phyloP scores from a whole-genome alignment of 2,888 invertebrate genomes.

The Platycnemis pennipes region DNA sequence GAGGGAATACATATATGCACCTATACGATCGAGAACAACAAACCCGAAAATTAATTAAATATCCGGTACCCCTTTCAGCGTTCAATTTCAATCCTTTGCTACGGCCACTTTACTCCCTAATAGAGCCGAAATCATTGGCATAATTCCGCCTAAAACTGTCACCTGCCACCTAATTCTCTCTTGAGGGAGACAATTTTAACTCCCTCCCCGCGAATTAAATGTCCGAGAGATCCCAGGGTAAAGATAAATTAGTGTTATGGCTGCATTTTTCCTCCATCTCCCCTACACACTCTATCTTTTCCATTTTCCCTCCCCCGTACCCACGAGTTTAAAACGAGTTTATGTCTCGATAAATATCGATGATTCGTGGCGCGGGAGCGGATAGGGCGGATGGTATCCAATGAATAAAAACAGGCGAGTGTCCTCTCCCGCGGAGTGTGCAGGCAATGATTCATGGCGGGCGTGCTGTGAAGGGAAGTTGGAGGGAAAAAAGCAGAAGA shows the following conservation, averaged over 20 bases:
- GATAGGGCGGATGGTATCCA: not conserved
- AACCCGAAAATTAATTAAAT: not conserved
- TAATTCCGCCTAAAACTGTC: not conserved
- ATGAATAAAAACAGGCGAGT: not conserved
- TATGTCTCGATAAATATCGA: constrained; percentile 35
- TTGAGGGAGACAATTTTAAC: not conserved
- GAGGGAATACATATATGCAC: not conserved
- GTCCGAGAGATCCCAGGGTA: not conserved
- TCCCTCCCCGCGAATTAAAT: not conserved
- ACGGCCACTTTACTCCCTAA: not conserved
- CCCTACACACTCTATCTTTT: not conserved
- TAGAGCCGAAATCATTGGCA: not conserved
- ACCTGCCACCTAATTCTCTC: not conserved
- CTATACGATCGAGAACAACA: not conserved
- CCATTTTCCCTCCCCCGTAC: not conserved
- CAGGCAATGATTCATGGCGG: constrained; percentile 19
- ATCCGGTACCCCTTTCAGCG: not conserved
- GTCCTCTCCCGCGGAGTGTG: not conserved
- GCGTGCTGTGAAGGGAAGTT: not conserved
- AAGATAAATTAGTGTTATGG: not conserved
- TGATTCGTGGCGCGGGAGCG: not conserved
- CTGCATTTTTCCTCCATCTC: not conserved
- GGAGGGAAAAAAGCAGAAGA: not conserved
- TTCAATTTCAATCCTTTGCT: not conserved
- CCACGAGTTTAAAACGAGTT: not conserved